These are phyloP conservation scores for Pasiphila rectangulata DNA, from an alignment of 2,888 invertebrate species.

Conservation along the genomic window DNA sequence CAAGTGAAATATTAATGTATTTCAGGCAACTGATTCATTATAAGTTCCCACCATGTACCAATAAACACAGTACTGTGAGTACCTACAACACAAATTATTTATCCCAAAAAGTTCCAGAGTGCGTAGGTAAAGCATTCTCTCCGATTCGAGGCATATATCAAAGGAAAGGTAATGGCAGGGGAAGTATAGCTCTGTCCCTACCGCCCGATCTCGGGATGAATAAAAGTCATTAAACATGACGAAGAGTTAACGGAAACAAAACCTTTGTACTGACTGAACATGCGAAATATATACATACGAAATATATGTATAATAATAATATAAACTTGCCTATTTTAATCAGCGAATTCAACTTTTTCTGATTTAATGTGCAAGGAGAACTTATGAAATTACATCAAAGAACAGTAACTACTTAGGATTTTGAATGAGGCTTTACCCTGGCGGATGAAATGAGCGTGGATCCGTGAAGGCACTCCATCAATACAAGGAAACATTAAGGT, in stretches of 20 bases:
- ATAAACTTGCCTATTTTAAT: too few relatives aligned
- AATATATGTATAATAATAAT: too few relatives aligned
- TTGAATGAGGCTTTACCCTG: neutral
- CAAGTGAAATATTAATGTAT: neutral
- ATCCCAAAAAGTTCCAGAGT: constrained; percentile 13
- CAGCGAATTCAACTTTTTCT: too few relatives aligned
- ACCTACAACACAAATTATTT: constrained; percentile 1
- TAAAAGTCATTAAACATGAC: neutral
- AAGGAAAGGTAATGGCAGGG: constrained; percentile 37
- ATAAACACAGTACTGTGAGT: too few relatives aligned
- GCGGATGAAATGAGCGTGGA: neutral
- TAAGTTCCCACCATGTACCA: too few relatives aligned
- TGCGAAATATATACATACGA: neutral
- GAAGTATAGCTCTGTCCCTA: constrained; percentile 5
- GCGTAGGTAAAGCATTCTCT: constrained; percentile 34
- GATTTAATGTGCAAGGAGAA: too few relatives aligned
- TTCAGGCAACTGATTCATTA: neutral
- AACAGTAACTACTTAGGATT: too few relatives aligned
- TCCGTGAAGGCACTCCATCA: too few relatives aligned
- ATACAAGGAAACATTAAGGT: constrained; percentile 10
- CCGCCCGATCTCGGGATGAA: constrained; percentile 2
- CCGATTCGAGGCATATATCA: constrained; percentile 44
- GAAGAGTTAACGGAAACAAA: neutral
- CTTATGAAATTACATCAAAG: too few relatives aligned
- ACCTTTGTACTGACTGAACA: neutral